Base-by-base conservation (phyloP, 1,140 invertebrate genomes). In the Antheraea mylitta region DNA sequence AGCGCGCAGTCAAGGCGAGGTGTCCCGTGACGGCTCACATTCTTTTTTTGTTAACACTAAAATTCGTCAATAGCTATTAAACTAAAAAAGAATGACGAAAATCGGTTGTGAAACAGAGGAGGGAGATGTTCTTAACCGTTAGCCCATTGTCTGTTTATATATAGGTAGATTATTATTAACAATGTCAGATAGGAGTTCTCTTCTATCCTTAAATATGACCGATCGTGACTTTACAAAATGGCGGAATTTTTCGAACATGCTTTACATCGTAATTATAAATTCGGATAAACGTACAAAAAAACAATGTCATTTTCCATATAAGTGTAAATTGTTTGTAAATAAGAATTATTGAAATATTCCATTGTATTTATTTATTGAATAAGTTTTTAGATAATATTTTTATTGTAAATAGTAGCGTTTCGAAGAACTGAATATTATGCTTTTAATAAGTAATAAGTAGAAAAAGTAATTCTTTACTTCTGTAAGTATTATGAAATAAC, bases 241-340 rank as follows among this genome's bases (percentile, higher is more conserved):
- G 45, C 45, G 45, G 45, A 53, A 6, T 16, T 16, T 48, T 53
- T 53, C 45, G 58, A 18, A 19, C 22, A 9, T 7, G n/a, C 18
- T 61, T 53, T n/a, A 53, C 45, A 2, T 53, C 11, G 11, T 53
- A 63, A 58, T 19, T 64, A 67, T 48, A 13, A 63, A 67, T 69
- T 73, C 53, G 69, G 64, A 22, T 67, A 67, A 58, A 86, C 87
- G 87, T 90, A 90, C 87, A 90, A 90, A 53, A 81, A 82, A 76
- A 80, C 82, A 81, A 77, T 81, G 81, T 87, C 78, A 85, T 83
- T 30, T 30, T 85, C 77, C 76, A 81, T 79, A 71, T 53, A 16
- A 79, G 16, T 89, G 87, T 89, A 87, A 77, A 86, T 83, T 82
- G 73, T 78, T 53, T 87, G 87, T 89, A 88, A 70, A 89, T 84